Conservation (phyloP, 2,888 invertebrate species). For the Zhuqinia jingwanae region DNA sequence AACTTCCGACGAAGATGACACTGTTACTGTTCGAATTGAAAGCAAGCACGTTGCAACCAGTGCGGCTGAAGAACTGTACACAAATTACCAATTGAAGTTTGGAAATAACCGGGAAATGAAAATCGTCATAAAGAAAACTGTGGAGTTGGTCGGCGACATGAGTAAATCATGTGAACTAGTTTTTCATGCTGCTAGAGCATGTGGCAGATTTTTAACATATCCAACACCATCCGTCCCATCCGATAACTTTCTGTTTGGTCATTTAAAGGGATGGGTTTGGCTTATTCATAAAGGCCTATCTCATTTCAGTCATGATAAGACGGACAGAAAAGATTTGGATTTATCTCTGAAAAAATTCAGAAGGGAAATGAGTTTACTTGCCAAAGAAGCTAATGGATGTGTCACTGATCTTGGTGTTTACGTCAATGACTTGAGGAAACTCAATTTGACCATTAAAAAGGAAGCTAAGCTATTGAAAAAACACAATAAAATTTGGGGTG, state of each 20-base stretch:
- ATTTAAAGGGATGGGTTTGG: conserved; percentile 72
- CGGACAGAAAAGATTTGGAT: conserved; percentile 12
- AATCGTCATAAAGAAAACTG: conserved; percentile 67
- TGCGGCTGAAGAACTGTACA: background rate
- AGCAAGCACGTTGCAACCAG: background rate
- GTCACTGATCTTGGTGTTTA: conserved; percentile 29
- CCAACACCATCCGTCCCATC: conserved; percentile 73
- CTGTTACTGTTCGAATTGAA: too few relatives aligned
- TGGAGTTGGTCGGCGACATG: conserved; percentile 71
- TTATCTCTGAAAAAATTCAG: conserved; percentile 30
- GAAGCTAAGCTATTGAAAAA: conserved; percentile 66
- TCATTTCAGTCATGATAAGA: conserved; percentile 43
- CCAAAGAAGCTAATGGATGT: conserved; percentile 39
- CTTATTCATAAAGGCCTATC: conserved; percentile 70
- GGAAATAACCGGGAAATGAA: conserved; percentile 45
- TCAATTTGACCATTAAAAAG: conserved; percentile 49
- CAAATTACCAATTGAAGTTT: background rate
- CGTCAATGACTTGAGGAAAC: conserved; percentile 53
- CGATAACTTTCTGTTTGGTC: conserved; percentile 72
- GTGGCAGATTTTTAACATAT: conserved; percentile 66
- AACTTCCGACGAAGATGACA: background rate
- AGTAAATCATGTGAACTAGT: conserved; percentile 65
- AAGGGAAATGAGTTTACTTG: conserved; percentile 54
- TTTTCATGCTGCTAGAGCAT: conserved; percentile 68
- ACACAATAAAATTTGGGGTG: conserved; percentile 44